phyloP scores from a whole-genome alignment of 2,113 vertebrate species.

The Siniperca chuatsi region DNA sequence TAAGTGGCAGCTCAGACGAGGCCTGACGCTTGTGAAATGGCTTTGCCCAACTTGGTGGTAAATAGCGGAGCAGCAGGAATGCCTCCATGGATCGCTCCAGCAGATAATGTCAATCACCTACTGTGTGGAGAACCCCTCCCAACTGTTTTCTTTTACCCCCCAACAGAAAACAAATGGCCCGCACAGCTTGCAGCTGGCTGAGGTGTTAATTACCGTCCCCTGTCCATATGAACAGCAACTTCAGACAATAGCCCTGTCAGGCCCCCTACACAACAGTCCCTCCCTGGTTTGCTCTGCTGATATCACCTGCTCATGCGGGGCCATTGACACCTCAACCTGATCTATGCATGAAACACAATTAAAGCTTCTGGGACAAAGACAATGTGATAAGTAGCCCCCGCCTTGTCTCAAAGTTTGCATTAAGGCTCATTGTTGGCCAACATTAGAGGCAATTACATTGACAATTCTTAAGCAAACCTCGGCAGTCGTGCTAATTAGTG shows the following conservation, averaged over 20 bases:
- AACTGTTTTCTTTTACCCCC: constrained; percentile 83
- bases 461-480: constrained; percentile 86
- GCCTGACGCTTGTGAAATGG: constrained; percentile 60
- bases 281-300: constrained; percentile 76
- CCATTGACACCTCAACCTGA: constrained; percentile 83
- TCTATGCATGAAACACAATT: constrained; percentile 81
- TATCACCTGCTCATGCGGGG: constrained; percentile 79
- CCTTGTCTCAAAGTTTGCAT: constrained; percentile 75
- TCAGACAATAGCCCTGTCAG: constrained; percentile 80
- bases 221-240: constrained; percentile 80
- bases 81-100: constrained; percentile 75
- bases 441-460: constrained; percentile 82
- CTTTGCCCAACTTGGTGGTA: constrained; percentile 53
- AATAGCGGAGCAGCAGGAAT: constrained; percentile 76
- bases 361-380: constrained; percentile 69
- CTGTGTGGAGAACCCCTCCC: constrained; percentile 78
- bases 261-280: constrained; percentile 64
- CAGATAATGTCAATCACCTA: constrained; percentile 86
- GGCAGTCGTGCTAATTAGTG: constrained; percentile 82
- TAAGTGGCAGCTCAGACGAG: constrained; percentile 64
- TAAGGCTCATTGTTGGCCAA: constrained; percentile 80
- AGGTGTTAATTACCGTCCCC: constrained; percentile 85
- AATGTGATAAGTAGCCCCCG: constrained; percentile 69
- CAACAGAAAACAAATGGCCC: constrained; percentile 85
- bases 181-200: constrained; percentile 84